phyloP scores from a whole-genome alignment of 2,888 invertebrate species.

The Homarus gammarus region DNA sequence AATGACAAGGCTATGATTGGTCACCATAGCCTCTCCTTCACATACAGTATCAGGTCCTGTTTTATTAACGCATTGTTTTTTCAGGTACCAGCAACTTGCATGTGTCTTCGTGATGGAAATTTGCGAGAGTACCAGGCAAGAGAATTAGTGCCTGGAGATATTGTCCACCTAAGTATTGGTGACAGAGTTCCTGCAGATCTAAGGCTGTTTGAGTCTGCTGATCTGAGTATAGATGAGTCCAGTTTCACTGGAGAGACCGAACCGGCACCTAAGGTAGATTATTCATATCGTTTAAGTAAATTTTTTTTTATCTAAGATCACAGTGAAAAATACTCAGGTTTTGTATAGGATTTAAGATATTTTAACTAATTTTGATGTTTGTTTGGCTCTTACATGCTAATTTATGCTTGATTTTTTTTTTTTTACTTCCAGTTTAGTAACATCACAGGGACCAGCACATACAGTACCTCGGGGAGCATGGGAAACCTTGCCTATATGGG shows the following conservation, averaged over 20 bases:
- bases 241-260: conserved; percentile 99
- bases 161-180: conserved; percentile 94
- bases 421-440: conserved; percentile 21
- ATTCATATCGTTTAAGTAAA: not conserved
- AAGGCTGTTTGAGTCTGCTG: conserved; percentile 90
- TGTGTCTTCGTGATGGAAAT: conserved; percentile 90
- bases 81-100: conserved; percentile 74
- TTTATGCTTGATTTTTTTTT: not conserved
- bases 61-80: conserved; percentile 77
- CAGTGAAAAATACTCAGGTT: no score
- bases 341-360: not conserved
- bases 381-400: not conserved
- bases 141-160: conserved; percentile 97
- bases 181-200: conserved; percentile 98
- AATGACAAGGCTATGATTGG: no score
- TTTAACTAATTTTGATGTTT: not conserved
- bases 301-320: not conserved
- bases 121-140: conserved; percentile 94
- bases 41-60: no score
- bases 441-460: conserved; percentile 19
- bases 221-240: conserved; percentile 97
- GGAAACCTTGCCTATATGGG: conserved; percentile 98
- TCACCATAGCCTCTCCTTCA: no score
- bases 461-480: conserved; percentile 76
- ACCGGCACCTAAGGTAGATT: conserved; percentile 87